Evolutionary conservation across 1,140 invertebrate genomes (phyloP).

Genomic region (Andrena cerasifolii): DNA sequence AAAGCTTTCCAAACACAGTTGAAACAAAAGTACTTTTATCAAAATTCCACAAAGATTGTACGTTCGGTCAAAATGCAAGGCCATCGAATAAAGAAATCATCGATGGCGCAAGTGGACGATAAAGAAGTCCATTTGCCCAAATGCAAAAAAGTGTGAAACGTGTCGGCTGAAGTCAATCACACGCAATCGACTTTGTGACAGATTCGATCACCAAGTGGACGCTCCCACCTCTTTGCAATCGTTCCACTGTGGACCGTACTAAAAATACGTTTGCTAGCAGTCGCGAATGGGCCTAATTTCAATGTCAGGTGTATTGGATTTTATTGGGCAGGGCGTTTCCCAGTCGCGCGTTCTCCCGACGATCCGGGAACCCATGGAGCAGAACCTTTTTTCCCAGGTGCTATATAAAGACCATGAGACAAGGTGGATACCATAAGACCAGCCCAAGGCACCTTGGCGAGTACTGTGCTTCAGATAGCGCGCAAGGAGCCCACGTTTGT

Average conservation of each 20-base stretch:
- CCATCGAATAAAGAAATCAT: not conserved
- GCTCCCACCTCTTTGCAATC: not conserved
- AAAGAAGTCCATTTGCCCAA: not conserved
- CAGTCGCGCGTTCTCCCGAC: conserved; percentile 20
- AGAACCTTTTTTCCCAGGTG: conserved; percentile 48
- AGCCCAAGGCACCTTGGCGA: conserved; percentile 67
- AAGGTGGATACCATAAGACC: conserved; percentile 51
- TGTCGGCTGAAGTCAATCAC: not conserved
- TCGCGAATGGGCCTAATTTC: conserved; percentile 41
- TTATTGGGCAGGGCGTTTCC: conserved; percentile 59
- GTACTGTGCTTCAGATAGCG: conserved; percentile 70
- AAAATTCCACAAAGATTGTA: not conserved
- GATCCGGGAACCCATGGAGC: conserved; percentile 29
- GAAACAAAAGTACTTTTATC: no score
- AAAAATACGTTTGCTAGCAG: not conserved
- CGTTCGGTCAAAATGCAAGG: not conserved
- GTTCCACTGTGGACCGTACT: not conserved
- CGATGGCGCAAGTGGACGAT: not conserved
- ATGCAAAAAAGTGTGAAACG: not conserved
- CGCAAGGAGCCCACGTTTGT: conserved; percentile 51
- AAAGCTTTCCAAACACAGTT: no score
- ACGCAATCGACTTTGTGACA: conserved; percentile 12
- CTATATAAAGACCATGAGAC: conserved; percentile 64
- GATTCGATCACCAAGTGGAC: not conserved
- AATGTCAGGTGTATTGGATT: conserved; percentile 66